Conservation (phyloP, 2,113 vertebrate genomes). For the Hydrolagus affinis region DNA sequence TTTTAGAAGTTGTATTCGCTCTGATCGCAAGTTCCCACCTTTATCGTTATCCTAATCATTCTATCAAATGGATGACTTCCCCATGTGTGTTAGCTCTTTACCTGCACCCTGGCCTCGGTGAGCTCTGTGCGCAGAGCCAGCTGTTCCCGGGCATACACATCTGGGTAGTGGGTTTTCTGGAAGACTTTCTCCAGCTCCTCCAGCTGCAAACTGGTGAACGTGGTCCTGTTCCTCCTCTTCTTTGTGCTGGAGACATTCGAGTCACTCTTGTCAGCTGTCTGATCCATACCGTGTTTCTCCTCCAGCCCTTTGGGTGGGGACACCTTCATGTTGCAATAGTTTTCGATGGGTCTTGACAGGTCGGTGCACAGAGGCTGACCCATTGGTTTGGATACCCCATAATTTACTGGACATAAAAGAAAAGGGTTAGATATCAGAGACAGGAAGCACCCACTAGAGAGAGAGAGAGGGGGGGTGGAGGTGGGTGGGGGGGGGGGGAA, state of each 20-base stretch:
- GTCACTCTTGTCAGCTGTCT: conserved; percentile 86
- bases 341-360: conserved; percentile 71
- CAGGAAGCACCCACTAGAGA: background rate
- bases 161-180: conserved; percentile 97
- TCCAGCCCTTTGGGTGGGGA: conserved; percentile 70
- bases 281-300: conserved; percentile 78
- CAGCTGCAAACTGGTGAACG: conserved; percentile 90
- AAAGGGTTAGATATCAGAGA: background rate
- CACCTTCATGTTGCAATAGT: conserved; percentile 69
- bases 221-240: conserved; percentile 89
- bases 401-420: conserved; percentile 57
- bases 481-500: no score
- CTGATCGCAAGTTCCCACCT: background rate
- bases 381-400: conserved; percentile 72
- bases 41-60: background rate
- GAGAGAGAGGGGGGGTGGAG: no score
- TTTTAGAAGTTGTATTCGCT: background rate
- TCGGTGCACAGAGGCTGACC: conserved; percentile 70
- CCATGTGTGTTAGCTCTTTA: conserved; percentile 44
- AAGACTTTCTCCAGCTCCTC: conserved; percentile 97
- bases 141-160: conserved; percentile 96
- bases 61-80: no score
- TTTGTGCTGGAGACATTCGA: conserved; percentile 96
- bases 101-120: conserved; percentile 95
- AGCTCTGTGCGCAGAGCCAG: conserved; percentile 93